Evolutionary conservation across 2,113 vertebrate species (phyloP).

Genomic region (Spea bombifrons): DNA sequence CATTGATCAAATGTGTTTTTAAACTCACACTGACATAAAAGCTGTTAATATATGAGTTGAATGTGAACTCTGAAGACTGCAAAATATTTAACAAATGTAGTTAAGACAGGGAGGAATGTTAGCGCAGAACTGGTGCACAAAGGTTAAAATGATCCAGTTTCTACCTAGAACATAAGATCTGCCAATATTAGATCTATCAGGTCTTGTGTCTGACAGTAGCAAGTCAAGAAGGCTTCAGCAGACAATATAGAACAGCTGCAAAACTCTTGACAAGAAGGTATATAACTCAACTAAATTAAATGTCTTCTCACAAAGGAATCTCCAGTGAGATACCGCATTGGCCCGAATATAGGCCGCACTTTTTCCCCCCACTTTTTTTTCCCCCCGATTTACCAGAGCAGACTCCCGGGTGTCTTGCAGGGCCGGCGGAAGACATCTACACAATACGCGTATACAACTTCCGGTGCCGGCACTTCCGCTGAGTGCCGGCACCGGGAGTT

Average conservation of each 20-base stretch:
- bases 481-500: too few species aligned
- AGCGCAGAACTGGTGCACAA: background rate
- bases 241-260: conserved; percentile 22
- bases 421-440: too few species aligned
- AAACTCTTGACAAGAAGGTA: background rate
- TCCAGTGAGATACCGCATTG: conserved; percentile 1
- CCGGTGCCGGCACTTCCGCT: too few species aligned
- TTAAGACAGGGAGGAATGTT: background rate
- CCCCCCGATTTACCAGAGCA: too few species aligned
- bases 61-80: background rate
- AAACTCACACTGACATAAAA: background rate
- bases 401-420: too few species aligned
- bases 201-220: conserved; percentile 19
- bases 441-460: too few species aligned
- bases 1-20: background rate
- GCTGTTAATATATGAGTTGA: conserved; percentile 2
- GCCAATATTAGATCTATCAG: conserved; percentile 16
- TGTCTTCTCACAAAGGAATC: background rate
- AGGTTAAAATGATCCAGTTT: conserved; percentile 30
- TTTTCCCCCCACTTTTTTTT: too few species aligned
- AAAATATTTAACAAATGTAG: background rate
- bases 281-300: too few species aligned
- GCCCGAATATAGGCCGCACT: too few species aligned
- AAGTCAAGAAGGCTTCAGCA: conserved; percentile 1
- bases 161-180: conserved; percentile 16